phyloP scores from a whole-genome alignment of 1,140 invertebrate genomes.

The Drosophila miranda region DNA sequence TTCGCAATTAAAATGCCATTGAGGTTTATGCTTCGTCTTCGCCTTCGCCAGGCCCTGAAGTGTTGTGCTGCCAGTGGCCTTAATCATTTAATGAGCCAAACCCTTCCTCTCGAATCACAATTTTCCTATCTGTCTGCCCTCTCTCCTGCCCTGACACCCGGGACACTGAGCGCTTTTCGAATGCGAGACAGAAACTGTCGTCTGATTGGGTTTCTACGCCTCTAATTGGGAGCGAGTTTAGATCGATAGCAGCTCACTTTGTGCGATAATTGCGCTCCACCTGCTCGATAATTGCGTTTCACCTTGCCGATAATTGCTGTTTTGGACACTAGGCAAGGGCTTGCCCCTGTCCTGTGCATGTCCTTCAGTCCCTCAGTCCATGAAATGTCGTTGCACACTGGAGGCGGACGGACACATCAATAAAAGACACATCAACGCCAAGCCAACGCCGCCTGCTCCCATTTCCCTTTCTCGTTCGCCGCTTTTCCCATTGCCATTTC shows the following conservation, averaged over 20 bases:
- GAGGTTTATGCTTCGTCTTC: slow-evolving; percentile 27
- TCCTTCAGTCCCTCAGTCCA: not conserved
- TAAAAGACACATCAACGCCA: slow-evolving; percentile 15
- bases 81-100: slow-evolving; percentile 55
- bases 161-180: slow-evolving; percentile 16
- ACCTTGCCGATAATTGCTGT: not conserved
- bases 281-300: slow-evolving; percentile 23
- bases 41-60: not conserved
- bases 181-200: slow-evolving; percentile 20
- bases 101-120: not conserved
- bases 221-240: slow-evolving; percentile 25
- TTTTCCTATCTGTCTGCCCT: no score
- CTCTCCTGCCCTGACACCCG: not conserved
- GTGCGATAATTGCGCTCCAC: slow-evolving; percentile 25
- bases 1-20: slow-evolving; percentile 73
- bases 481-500: slow-evolving; percentile 55
- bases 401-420: slow-evolving; percentile 16
- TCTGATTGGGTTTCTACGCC: slow-evolving; percentile 13
- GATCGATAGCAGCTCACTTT: slow-evolving; percentile 4
- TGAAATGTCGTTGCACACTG: slow-evolving; percentile 6
- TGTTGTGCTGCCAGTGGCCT: not conserved
- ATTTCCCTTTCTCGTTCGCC: slow-evolving; percentile 53
- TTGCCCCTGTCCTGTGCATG: no score
- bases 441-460: slow-evolving; percentile 28
- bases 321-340: no score